Conservation (phyloP, 1,140 invertebrate species). For the Drosophila leontia region DNA sequence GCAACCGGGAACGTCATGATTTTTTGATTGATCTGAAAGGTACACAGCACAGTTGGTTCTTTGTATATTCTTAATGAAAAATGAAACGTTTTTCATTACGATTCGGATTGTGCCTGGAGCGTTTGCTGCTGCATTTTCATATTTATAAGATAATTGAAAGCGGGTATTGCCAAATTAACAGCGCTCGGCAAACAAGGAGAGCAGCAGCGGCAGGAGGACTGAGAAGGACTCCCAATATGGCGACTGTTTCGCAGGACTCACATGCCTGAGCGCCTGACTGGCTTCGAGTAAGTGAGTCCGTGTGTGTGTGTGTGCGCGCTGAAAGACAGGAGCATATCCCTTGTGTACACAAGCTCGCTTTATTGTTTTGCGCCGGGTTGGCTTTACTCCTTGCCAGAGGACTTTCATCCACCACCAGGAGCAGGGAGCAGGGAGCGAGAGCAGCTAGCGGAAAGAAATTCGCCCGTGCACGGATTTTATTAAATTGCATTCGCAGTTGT, state of each 20-base stretch:
- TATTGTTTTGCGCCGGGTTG: slow-evolving; percentile 80
- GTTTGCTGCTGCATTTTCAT: slow-evolving; percentile 84
- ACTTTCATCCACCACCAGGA: slow-evolving; percentile 16
- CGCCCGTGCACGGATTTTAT: slow-evolving; percentile 82
- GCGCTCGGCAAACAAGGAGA: slow-evolving; percentile 78
- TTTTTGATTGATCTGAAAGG: slow-evolving; percentile 84
- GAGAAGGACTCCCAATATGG: slow-evolving; percentile 69
- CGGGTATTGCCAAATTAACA: slow-evolving; percentile 85
- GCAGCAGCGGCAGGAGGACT: slow-evolving; percentile 11
- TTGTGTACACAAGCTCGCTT: slow-evolving; percentile 84
- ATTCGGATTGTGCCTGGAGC: slow-evolving; percentile 56
- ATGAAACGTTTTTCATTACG: slow-evolving; percentile 80
- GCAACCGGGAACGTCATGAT: slow-evolving; percentile 58
- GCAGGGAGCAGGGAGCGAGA: slow-evolving; percentile 4
- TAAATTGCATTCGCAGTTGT: slow-evolving; percentile 85
- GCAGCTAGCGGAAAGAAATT: slow-evolving; percentile 62
- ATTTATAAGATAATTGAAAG: slow-evolving; percentile 85
- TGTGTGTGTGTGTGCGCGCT: slow-evolving; percentile 31
- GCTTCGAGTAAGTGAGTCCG: slow-evolving; percentile 13
- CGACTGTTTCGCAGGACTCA: slow-evolving; percentile 57
- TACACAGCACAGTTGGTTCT: slow-evolving; percentile 78
- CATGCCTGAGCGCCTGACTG: slow-evolving; percentile 8
- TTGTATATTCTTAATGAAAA: slow-evolving; percentile 78
- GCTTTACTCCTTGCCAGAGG: slow-evolving; percentile 66
- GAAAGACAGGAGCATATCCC: slow-evolving; percentile 80